Percentiles rank a stretch among this genome's conserved stretches.
Conservation (phyloP, 2,113 vertebrate species). For the Pongo abelii region DNA sequence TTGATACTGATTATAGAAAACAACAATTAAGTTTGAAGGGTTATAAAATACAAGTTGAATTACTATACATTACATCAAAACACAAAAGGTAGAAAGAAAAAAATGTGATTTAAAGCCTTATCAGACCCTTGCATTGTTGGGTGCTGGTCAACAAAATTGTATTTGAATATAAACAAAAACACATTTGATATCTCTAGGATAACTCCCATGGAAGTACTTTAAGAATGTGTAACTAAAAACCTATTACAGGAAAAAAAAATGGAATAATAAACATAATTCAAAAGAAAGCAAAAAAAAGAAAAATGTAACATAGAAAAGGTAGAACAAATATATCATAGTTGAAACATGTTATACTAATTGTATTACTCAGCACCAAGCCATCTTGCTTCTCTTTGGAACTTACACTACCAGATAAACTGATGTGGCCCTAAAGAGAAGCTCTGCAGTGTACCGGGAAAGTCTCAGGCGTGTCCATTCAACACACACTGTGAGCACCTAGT, state of each 20-base stretch:
- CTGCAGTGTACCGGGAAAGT: too few relatives aligned
- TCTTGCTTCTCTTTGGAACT: neutral
- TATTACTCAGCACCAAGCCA: too few relatives aligned
- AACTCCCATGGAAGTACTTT: neutral
- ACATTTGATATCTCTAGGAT: neutral
- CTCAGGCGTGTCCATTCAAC: neutral
- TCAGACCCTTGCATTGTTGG: neutral
- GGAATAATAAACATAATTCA: neutral
- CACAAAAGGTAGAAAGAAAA: neutral
- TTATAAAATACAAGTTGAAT: neutral
- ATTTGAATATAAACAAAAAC: neutral
- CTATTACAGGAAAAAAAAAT: neutral
- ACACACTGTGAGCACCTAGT: neutral
- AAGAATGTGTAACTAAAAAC: neutral
- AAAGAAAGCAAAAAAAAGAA: neutral
- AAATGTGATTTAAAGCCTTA: neutral
- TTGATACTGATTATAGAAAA: neutral
- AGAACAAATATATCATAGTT: neutral
- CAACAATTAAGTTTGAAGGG: neutral
- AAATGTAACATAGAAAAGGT: neutral
- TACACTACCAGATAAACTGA: neutral
- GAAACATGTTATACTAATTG: neutral
- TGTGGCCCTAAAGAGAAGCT: neutral
- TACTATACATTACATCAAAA: neutral
- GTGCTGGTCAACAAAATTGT: neutral